Percentiles rank a stretch among this genome's conserved stretches.
Conservation (phyloP, 1,140 invertebrate species). For the Prorops nasuta region DNA sequence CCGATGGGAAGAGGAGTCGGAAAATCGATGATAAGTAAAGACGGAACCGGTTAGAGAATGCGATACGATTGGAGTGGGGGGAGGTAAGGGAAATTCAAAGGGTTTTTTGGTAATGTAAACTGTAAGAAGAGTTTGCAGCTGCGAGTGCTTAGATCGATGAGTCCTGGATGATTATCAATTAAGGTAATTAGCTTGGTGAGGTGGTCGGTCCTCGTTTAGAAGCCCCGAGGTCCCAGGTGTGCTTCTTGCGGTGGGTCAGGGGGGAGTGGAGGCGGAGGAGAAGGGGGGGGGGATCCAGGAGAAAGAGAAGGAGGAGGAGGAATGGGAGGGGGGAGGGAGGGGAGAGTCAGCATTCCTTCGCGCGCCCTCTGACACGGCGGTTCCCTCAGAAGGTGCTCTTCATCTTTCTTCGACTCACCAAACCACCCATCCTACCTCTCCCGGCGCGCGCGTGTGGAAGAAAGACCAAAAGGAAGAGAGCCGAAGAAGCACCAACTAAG, state of each 20-base stretch:
- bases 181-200: conserved; percentile 12
- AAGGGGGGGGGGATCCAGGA: conserved; percentile 19
- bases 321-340: conserved; percentile 21
- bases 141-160: too few relatives aligned
- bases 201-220: not conserved
- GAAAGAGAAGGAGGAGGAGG: conserved; percentile 10
- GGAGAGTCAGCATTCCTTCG: conserved; percentile 42
- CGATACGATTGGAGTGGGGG: too few relatives aligned
- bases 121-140: too few relatives aligned
- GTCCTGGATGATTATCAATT: too few relatives aligned
- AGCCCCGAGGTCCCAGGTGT: conserved; percentile 32
- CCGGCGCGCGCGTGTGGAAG: conserved; percentile 21
- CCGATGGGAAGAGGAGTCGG: too few relatives aligned
- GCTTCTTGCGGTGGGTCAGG: conserved; percentile 28
- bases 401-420: conserved; percentile 14
- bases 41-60: too few relatives aligned
- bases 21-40: too few relatives aligned
- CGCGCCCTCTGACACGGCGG: conserved; percentile 47
- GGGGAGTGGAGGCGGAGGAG: conserved; percentile 10
- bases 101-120: too few relatives aligned
- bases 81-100: too few relatives aligned
- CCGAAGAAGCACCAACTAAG: not conserved
- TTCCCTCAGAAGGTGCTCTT: conserved; percentile 34
- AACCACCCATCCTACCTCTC: conserved; percentile 1
- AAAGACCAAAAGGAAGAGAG: conserved; percentile 27